Evolutionary conservation across 2,797 vertebrate genomes (phyloP).

Genomic region (Sorex maritimensis): DNA sequence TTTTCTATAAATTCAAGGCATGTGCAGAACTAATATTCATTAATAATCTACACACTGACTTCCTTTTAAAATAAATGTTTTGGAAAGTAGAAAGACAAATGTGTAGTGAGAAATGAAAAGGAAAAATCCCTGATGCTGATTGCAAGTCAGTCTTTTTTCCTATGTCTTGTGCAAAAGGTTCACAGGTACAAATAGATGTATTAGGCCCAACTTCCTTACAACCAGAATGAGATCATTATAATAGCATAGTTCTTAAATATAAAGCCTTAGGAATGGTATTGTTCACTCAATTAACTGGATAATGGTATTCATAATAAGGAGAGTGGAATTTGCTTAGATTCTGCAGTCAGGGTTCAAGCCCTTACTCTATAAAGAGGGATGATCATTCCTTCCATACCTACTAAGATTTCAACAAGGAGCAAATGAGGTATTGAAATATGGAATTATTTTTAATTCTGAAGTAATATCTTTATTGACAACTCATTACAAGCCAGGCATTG

Average conservation of each 20-base stretch:
- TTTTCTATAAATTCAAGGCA: conserved; percentile 20
- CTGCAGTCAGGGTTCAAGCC: conserved; percentile 16
- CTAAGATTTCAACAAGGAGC: conserved; percentile 16
- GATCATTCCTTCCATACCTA: background rate
- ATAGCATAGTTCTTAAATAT: background rate
- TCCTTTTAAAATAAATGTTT: conserved; percentile 52
- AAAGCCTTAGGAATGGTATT: background rate
- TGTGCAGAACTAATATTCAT: conserved; percentile 37
- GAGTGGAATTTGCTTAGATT: conserved; percentile 33
- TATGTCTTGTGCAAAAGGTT: background rate
- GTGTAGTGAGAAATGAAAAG: conserved; percentile 28
- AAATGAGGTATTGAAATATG: conserved; percentile 49
- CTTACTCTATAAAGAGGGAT: background rate
- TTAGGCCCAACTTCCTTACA: conserved; percentile 16
- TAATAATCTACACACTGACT: conserved; percentile 56
- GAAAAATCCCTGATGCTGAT: background rate
- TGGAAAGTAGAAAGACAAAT: conserved; percentile 33
- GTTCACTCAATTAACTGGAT: background rate
- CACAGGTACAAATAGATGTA: background rate
- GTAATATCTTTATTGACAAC: background rate
- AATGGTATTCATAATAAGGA: background rate
- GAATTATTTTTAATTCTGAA: conserved; percentile 56
- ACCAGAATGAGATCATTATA: background rate
- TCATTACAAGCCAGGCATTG: background rate
- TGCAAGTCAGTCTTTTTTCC: background rate